Evolutionary conservation across 2,888 invertebrate species (phyloP).

Genomic region (Ornithoptera priamus): DNA sequence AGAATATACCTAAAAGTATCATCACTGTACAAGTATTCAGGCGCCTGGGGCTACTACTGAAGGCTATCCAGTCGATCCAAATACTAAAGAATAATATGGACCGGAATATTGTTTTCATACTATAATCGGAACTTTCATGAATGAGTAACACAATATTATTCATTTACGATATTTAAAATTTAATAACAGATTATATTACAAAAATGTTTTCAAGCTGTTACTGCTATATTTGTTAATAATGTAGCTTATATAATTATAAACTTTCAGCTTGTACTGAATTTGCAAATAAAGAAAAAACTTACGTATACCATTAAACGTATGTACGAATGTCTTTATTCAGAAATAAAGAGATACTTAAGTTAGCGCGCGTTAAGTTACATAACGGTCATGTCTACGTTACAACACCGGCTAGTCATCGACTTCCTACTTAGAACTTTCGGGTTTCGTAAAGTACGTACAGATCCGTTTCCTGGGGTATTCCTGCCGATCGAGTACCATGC

Average conservation of each 20-base stretch:
- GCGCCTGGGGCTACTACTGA: slow-evolving; percentile 61
- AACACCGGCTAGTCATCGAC: slow-evolving; percentile 36
- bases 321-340: neutral
- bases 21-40: slow-evolving; percentile 55
- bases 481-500: slow-evolving; percentile 43
- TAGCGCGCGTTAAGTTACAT: slow-evolving; percentile 9
- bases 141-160: slow-evolving; percentile 19
- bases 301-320: neutral
- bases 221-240: no score
- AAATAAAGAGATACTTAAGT: neutral
- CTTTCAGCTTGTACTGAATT: no score
- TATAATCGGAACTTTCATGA: slow-evolving; percentile 24
- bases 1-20: slow-evolving; percentile 53
- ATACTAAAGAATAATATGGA: slow-evolving; percentile 55
- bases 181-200: no score
- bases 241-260: no score
- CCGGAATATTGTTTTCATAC: slow-evolving; percentile 36
- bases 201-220: no score
- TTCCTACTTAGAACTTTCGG: slow-evolving; percentile 73
- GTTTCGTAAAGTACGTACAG: slow-evolving; percentile 58
- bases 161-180: neutral
- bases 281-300: no score
- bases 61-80: slow-evolving; percentile 54
- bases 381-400: slow-evolving; percentile 33
- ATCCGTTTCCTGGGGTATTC: slow-evolving; percentile 69